These are phyloP conservation scores for Pitta sordida DNA, from an alignment of 2,113 vertebrate species.

Conservation along the genomic window DNA sequence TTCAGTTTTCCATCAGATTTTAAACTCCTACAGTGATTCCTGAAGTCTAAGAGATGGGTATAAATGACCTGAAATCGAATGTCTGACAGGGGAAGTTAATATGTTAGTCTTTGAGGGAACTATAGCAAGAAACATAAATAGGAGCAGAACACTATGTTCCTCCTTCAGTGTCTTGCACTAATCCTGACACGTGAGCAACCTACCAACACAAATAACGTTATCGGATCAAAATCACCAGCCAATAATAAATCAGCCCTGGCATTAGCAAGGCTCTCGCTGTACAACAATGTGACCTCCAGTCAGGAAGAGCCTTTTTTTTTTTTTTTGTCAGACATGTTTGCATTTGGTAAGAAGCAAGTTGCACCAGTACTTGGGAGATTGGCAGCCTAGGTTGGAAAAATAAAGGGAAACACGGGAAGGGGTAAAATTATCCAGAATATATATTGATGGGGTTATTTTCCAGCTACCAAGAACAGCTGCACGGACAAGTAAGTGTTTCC, in stretches of 20 bases:
- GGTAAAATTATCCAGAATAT: not conserved
- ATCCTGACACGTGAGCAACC: not conserved
- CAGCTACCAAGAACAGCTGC: not conserved
- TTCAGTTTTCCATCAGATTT: not conserved
- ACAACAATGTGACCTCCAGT: not conserved
- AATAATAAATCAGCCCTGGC: conserved; percentile 24
- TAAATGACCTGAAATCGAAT: not conserved
- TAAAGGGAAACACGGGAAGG: not conserved
- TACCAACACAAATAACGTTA: conserved; percentile 53
- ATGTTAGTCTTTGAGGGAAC: conserved; percentile 19
- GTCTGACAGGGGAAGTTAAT: conserved; percentile 34
- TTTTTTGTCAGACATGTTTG: not conserved
- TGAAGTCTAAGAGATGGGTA: not conserved
- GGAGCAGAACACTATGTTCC: conserved; percentile 61
- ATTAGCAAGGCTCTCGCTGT: not conserved
- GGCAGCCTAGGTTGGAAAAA: rapidly evolving
- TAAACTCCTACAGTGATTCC: not conserved
- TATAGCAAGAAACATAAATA: conserved; percentile 61
- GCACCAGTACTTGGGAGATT: not conserved
- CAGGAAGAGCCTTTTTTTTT: not conserved
- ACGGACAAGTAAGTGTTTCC: not conserved
- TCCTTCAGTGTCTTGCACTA: not conserved
- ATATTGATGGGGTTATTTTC: not conserved
- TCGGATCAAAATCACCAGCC: conserved; percentile 9
- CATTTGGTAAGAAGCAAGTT: not conserved